Base-by-base conservation (phyloP, 2,797 vertebrate species). In the Thripadectes ignobilis region DNA sequence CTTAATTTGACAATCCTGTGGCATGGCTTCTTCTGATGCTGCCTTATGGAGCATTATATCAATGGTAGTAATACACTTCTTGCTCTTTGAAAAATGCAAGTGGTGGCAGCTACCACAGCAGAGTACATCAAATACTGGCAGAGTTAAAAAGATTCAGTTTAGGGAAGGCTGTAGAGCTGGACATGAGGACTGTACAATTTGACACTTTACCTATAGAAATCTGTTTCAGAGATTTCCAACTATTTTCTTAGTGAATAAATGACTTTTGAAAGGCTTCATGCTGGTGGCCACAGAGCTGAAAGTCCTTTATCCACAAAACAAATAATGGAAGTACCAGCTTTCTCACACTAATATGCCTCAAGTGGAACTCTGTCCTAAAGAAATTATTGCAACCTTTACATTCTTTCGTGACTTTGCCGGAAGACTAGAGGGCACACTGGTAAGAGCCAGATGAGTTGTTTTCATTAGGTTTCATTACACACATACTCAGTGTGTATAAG, bases 61-160 rank as follows among this genome's bases (percentile, higher is more conserved):
- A 41, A 52, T 38, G 62, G 13, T 27, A 34, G 32, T 59, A 75
- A 63, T 67, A 58, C 10, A 36, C 43, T 54, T 67, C 48, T 77
- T 51, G 43, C 72, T 84, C 54, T 85, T 87, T 96, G 74, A 81
- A 78, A 95, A 95, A 92, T 84, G 46, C 32, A 71, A 68, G 32
- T 45, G 46, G 20, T 52, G 61, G 45, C 27, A 17, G 65, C 73
- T 93, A 49, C 57, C 48, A 29, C 45, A 92, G 89, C 58, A 87
- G 46, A 80, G 48, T 55, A 59, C 46, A 68, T 77, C 26, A 43
- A 61, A 34, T 32, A n/a, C 57, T 20, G 75, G 18, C 54, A 20
- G 10, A 16, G 58, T 21, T 39, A 39, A 66, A 61, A 38, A 45
- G 57, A 69, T 54, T 71, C 68, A 43, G 9, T 66, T 79, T 74